Conservation (phyloP, 2,797 vertebrate species). For the Chelidonichthys spinosus region DNA sequence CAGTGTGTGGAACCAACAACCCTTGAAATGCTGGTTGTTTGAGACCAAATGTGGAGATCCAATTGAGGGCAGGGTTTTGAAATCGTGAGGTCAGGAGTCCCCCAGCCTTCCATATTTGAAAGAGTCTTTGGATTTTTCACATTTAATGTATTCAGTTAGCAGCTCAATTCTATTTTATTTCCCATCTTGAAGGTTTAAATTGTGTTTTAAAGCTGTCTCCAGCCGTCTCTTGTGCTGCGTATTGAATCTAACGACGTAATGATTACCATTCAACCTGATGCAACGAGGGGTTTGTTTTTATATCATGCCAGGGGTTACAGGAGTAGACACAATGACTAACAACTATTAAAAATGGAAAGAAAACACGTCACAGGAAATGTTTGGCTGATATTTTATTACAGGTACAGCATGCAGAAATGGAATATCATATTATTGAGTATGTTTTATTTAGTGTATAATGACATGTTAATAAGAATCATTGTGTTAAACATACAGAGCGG, state of each 20-base stretch:
- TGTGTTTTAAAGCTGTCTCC: neutral
- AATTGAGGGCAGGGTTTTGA: neutral
- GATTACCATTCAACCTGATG: neutral
- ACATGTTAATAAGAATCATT: too few relatives aligned
- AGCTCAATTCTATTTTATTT: neutral
- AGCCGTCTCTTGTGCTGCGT: too few relatives aligned
- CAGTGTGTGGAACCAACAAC: constrained; percentile 1
- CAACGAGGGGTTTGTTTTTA: neutral
- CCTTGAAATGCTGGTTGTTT: neutral
- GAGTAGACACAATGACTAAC: neutral
- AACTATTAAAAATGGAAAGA: neutral
- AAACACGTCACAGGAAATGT: neutral
- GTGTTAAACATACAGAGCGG: too few relatives aligned
- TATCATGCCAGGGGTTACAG: neutral
- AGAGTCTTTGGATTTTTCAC: neutral
- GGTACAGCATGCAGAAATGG: too few relatives aligned
- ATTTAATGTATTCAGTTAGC: neutral
- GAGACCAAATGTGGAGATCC: neutral
- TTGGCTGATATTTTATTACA: too few relatives aligned
- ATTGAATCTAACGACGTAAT: too few relatives aligned
- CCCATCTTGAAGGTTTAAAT: neutral
- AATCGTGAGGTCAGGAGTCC: neutral
- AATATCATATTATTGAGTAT: too few relatives aligned
- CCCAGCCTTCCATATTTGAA: neutral
- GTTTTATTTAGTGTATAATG: too few relatives aligned